Evolutionary conservation across 2,888 invertebrate species (phyloP).

Genomic region (Lagria hirta): DNA sequence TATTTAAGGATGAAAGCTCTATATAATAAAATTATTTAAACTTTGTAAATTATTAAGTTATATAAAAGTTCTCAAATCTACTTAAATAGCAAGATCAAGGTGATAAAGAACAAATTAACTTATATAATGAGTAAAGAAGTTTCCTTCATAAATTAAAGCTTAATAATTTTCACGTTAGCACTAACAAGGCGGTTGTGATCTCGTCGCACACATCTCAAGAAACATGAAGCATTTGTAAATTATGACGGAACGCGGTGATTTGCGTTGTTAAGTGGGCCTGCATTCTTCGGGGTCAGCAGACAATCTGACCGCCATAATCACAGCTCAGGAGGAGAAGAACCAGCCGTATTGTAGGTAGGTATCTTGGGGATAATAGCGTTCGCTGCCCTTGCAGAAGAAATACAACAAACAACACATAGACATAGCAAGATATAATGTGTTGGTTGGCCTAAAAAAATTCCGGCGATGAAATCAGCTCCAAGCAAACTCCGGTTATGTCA

Average conservation of each 20-base stretch:
- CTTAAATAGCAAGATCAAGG: too few relatives aligned
- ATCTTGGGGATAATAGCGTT: constrained; percentile 30
- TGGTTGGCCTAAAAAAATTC: constrained; percentile 32
- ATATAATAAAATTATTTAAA: too few relatives aligned
- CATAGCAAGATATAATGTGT: constrained; percentile 19
- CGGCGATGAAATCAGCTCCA: constrained; percentile 40
- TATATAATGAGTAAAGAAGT: too few relatives aligned
- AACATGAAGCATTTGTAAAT: constrained; percentile 25
- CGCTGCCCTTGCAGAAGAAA: constrained; percentile 25
- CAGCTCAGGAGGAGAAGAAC: constrained; percentile 30
- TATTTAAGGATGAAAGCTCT: too few relatives aligned
- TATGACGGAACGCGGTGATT: constrained; percentile 29
- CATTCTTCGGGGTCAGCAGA: constrained; percentile 32
- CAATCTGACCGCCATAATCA: constrained; percentile 32
- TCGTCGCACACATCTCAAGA: constrained; percentile 8
- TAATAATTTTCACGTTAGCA: constrained; percentile 6
- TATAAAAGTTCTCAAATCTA: too few relatives aligned
- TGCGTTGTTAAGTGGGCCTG: constrained; percentile 32
- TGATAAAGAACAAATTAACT: too few relatives aligned
- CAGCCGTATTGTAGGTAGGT: too few relatives aligned
- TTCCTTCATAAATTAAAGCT: constrained; percentile 5
- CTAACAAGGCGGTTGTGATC: constrained; percentile 1
- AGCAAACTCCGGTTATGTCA: constrained; percentile 40
- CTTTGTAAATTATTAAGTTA: too few relatives aligned
- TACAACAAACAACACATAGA: constrained; percentile 27